Evolutionary conservation across 2,888 invertebrate genomes (phyloP), one percentile per base, ranked within the genome.

Genomic region (Oxytorus armatus): DNA sequence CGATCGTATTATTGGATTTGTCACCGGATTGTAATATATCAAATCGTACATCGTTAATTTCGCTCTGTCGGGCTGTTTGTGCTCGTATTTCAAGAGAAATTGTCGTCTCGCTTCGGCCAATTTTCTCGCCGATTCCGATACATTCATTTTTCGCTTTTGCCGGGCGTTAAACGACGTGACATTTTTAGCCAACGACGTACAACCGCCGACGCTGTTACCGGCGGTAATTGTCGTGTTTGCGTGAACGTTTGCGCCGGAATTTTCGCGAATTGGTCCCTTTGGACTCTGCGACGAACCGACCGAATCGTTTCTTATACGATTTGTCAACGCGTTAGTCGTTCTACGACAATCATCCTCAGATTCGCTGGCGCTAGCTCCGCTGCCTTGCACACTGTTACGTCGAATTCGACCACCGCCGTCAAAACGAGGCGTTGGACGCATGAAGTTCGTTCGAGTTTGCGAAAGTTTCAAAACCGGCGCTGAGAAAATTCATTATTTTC

Each of bases 1-100:
- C 23, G 83, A 61, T 51, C 82, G 85, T 25, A 87, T 93, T 93
- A 97, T 96, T 2, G 96, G 96, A 92, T 96, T 96, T 10, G 94
- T 93, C 0, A 93, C 91, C 3, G 98, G 98, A 92, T 98, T 98
- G 92, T 97, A 98, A 92, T 96, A 97, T 87, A 98, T 97, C 68
- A 98, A 94, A 92, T 98, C 98, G 85, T 96, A 96, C 97, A 98
- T 98, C 55, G 96, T 98, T 84, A 98, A 94, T 82, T 93, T 93
- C 0, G 94, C 93, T 74, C 95, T 95, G 84, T 95, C 95, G 0
- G 94, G 94, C 73, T 90, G 89, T 77, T 92, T 92, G 49, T 93
- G 90, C 63, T 92, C 93, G 87, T 93, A 93, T 84, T 93, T 93
- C 29, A 92, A 86, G 5, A 92, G 86, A 86, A 94, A 94, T 78